Conservation (phyloP, 2,888 invertebrate genomes). For the Cataglyphis altisquamis region DNA sequence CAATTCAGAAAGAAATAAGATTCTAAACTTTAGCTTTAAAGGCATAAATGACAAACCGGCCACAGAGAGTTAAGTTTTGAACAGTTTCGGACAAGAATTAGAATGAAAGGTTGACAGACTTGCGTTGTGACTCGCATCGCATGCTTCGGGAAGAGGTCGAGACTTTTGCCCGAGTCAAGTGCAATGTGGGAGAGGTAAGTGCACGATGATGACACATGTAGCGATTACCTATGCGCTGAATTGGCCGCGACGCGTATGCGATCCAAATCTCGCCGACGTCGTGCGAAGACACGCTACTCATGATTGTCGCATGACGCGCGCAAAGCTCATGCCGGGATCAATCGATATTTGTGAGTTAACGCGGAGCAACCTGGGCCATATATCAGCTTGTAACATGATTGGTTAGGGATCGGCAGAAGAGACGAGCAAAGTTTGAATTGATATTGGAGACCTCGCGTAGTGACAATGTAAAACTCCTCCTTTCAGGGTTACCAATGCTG, state of each 20-base stretch:
- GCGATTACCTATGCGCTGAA: slow-evolving; percentile 67
- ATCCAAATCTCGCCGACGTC: slow-evolving; percentile 54
- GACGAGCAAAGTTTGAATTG: no score
- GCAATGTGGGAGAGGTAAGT: background rate
- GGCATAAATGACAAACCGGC: background rate
- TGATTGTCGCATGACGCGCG: slow-evolving; percentile 70
- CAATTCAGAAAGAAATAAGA: background rate
- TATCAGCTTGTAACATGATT: slow-evolving; percentile 76
- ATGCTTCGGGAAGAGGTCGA: background rate
- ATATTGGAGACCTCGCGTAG: no score
- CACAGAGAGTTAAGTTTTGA: background rate
- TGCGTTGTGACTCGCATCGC: slow-evolving; percentile 2
- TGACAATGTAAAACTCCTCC: no score
- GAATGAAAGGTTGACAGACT: background rate
- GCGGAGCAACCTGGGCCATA: slow-evolving; percentile 77
- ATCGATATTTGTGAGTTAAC: slow-evolving; percentile 82
- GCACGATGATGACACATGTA: background rate
- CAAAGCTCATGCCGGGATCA: slow-evolving; percentile 67
- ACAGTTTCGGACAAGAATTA: background rate
- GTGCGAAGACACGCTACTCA: slow-evolving; percentile 54
- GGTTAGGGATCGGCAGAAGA: slow-evolving; percentile 64
- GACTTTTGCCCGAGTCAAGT: background rate
- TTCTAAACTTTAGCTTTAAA: background rate
- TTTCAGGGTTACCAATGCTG: no score
- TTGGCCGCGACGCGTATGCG: slow-evolving; percentile 74